Percentiles rank a stretch among this genome's conserved stretches.
phyloP scores from a whole-genome alignment of 2,113 vertebrate genomes.

The Phaethon lepturus region DNA sequence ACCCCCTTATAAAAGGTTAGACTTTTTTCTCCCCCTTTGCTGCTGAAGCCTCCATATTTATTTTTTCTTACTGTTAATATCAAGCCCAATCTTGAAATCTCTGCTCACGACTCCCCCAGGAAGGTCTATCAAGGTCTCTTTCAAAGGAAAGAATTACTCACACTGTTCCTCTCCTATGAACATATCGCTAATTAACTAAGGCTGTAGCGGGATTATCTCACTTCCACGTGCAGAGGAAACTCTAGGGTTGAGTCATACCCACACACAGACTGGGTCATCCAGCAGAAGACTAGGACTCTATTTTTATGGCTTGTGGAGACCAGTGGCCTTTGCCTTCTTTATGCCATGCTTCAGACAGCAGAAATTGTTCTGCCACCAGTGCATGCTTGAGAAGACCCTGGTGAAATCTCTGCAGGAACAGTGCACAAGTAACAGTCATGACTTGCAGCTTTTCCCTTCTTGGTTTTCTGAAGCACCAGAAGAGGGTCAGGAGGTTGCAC shows the following conservation, averaged over 20 bases:
- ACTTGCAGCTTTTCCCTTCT: background rate
- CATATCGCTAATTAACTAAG: background rate
- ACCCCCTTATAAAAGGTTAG: background rate
- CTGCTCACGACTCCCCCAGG: conserved; percentile 9
- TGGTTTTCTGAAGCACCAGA: background rate
- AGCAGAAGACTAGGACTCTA: background rate
- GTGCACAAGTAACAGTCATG: rapidly evolving
- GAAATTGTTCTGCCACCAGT: background rate
- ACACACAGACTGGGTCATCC: background rate
- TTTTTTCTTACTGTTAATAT: background rate
- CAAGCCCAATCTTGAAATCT: background rate
- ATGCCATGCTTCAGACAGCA: background rate
- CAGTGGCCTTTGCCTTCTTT: background rate
- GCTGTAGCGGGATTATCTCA: background rate
- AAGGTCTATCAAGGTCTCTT: conserved; percentile 54
- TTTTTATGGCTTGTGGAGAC: background rate
- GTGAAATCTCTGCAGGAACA: background rate
- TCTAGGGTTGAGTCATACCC: background rate
- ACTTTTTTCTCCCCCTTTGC: background rate
- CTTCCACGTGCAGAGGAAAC: background rate
- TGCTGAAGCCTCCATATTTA: background rate
- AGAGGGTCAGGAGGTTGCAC: background rate
- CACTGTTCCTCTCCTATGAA: background rate
- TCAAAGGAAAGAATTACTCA: conserved; percentile 60
- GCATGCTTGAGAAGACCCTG: rapidly evolving